Conservation (phyloP, 2,113 vertebrate genomes). For the Uria lomvia region DNA sequence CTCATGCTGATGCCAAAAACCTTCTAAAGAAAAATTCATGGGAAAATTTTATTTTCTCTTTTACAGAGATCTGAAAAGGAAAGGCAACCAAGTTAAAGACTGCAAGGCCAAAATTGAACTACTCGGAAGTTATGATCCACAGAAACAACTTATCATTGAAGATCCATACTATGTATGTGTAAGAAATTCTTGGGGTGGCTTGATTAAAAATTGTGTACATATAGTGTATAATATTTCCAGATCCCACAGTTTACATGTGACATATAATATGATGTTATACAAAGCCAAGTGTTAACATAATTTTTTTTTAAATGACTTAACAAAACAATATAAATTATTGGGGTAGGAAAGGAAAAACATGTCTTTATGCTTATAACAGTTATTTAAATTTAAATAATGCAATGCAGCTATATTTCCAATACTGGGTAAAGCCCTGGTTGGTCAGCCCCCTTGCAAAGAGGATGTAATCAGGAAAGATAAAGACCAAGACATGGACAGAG, state of each 20-base stretch:
- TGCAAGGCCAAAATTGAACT: conserved; percentile 84
- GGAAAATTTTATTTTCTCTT: conserved; percentile 31
- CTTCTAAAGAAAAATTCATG: neutral
- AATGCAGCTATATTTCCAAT: neutral
- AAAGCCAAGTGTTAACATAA: neutral
- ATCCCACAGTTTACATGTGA: neutral
- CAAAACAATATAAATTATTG: neutral
- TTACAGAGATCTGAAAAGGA: conserved; percentile 87
- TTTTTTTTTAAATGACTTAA: neutral
- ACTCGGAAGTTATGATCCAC: conserved; percentile 85
- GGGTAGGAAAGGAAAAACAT: neutral
- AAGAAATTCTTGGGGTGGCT: neutral
- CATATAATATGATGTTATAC: neutral
- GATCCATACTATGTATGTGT: conserved; percentile 89
- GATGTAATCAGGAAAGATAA: neutral
- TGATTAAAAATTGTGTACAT: neutral
- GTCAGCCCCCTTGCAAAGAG: neutral
- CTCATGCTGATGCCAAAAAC: neutral
- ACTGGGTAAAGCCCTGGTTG: neutral
- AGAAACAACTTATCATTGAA: conserved; percentile 86
- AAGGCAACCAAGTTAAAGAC: conserved; percentile 79
- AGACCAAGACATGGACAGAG: neutral
- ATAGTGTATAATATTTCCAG: neutral
- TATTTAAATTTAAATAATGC: neutral
- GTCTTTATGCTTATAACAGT: neutral